Conservation (phyloP, 2,797 vertebrate species). For the Petrocephalus schoutedeni region DNA sequence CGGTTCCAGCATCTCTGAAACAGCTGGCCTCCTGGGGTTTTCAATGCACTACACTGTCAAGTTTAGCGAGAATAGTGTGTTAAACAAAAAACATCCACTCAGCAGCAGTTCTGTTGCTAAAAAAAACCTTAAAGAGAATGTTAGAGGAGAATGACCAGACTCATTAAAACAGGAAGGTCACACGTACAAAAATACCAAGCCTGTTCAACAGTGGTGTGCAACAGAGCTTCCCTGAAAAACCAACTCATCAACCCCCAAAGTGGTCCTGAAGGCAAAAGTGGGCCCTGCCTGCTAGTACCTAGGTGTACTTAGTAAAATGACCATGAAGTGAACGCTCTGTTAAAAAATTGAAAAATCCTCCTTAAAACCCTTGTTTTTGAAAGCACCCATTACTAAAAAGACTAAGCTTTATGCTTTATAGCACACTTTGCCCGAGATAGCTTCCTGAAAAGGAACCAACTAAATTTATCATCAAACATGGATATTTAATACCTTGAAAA, state of each 20-base stretch:
- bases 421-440: neutral
- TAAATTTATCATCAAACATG: neutral
- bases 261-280: neutral
- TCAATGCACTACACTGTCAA: neutral
- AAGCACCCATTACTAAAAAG: slow-evolving; percentile 13
- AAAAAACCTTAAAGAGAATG: neutral
- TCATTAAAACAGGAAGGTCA: slow-evolving; percentile 5
- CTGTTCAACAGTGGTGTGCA: neutral
- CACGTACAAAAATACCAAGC: neutral
- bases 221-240: neutral
- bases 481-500: neutral
- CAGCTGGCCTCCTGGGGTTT: neutral
- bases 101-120: neutral
- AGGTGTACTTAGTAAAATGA: neutral
- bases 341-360: neutral
- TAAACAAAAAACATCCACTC: neutral
- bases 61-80: neutral
- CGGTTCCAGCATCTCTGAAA: neutral
- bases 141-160: neutral
- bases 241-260: neutral
- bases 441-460: neutral
- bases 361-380: slow-evolving; percentile 22
- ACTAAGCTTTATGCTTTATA: neutral
- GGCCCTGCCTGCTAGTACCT: neutral
- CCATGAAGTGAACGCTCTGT: neutral